Conservation (phyloP, 92 coral and sea anemone genomes). For the Zoanthus sansibaricus region DNA sequence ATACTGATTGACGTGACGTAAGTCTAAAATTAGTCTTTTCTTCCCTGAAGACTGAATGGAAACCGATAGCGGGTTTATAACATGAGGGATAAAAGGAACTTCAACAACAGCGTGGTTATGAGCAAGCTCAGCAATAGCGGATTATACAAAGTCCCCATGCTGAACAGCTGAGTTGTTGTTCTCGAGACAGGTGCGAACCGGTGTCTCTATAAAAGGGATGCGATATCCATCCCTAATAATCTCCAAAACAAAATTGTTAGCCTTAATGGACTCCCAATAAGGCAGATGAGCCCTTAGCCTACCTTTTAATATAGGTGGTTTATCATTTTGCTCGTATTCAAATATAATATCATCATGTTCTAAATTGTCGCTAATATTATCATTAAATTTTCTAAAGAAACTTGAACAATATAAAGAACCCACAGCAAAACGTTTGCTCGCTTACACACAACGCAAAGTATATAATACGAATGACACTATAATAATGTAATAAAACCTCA, state of each 20-base stretch:
- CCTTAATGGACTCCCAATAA: not conserved
- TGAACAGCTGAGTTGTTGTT: not conserved
- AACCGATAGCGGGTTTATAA: not conserved
- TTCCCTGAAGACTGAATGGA: too few species aligned
- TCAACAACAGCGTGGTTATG: not conserved
- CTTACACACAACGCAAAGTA: not conserved
- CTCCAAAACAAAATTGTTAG: not conserved
- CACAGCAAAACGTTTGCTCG: not conserved
- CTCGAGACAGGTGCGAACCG: not conserved
- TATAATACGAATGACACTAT: too few species aligned
- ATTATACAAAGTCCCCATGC: not conserved
- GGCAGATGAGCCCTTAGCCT: not conserved
- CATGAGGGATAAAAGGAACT: not conserved
- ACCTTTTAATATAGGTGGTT: not conserved
- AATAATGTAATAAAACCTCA: not conserved
- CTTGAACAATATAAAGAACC: not conserved
- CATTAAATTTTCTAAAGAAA: not conserved
- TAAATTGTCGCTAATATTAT: not conserved
- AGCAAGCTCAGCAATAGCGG: not conserved
- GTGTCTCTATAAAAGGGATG: not conserved
- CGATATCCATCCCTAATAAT: not conserved
- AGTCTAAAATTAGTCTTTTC: not conserved
- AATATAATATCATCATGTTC: not conserved
- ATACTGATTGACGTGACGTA: not conserved
- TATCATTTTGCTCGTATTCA: not conserved